Evolutionary conservation across 2,113 vertebrate genomes (phyloP).

Genomic region (Microtus montanus): DNA sequence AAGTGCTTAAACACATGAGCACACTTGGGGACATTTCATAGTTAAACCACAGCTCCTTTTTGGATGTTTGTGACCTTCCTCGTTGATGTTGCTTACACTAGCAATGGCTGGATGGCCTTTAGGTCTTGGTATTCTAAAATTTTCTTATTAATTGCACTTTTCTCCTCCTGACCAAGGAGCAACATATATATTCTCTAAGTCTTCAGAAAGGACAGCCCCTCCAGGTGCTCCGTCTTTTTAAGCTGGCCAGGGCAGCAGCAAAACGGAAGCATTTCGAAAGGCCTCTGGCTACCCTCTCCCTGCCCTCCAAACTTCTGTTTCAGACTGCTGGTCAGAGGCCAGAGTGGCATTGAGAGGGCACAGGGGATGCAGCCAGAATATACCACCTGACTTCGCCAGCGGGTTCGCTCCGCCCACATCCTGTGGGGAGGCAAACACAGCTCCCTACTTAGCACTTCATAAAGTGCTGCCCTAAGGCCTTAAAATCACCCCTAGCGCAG

Average conservation of each 20-base stretch:
- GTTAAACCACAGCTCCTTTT: not conserved
- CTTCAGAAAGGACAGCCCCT: not conserved
- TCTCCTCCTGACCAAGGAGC: not conserved
- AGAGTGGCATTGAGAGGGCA: not conserved
- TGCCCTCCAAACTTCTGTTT: not conserved
- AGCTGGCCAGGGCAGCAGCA: not conserved
- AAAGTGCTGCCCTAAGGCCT: slow-evolving; percentile 48
- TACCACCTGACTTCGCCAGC: fast-evolving
- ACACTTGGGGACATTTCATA: not conserved
- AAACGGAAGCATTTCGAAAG: not conserved
- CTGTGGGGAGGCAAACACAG: not conserved
- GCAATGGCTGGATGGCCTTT: not conserved
- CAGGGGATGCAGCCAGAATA: not conserved
- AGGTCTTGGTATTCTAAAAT: slow-evolving; percentile 2
- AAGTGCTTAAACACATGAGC: not conserved
- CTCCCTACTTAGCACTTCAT: slow-evolving; percentile 45
- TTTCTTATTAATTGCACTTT: not conserved
- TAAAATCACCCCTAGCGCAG: slow-evolving; percentile 19
- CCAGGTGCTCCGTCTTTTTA: not conserved
- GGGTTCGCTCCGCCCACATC: not conserved
- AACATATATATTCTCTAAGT: not conserved
- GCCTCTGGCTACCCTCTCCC: not conserved
- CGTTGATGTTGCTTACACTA: no score
- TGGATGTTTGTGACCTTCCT: not conserved
- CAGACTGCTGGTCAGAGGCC: not conserved